Evolutionary conservation across 2,888 invertebrate species (phyloP).

Genomic region (Drosophila pseudotakahashii): DNA sequence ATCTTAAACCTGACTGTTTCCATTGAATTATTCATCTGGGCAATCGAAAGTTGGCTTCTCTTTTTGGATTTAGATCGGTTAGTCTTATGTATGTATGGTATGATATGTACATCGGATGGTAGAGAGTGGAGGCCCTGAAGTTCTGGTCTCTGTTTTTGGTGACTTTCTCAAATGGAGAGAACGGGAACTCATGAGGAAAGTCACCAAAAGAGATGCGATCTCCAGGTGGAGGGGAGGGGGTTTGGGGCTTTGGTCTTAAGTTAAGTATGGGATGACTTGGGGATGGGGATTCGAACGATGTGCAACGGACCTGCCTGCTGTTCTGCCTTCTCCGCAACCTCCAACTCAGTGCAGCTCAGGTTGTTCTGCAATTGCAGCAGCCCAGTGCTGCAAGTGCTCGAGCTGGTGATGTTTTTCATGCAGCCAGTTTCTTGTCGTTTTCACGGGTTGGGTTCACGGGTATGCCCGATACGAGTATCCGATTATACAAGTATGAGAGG

Average conservation of each 20-base stretch:
- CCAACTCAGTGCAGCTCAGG: conserved; percentile 73
- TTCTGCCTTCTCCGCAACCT: conserved; percentile 80
- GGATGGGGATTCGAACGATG: conserved; percentile 2
- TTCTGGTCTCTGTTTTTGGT: conserved; percentile 6
- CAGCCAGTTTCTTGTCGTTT: conserved; percentile 62
- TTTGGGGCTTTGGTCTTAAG: neutral
- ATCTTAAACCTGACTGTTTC: conserved; percentile 1
- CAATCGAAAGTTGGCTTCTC: conserved; percentile 12
- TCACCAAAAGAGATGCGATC: neutral
- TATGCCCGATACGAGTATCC: neutral
- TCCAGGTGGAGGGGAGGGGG: neutral
- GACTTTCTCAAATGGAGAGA: conserved; percentile 2
- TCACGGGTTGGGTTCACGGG: neutral
- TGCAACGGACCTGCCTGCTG: conserved; percentile 67
- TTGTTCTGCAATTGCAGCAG: conserved; percentile 83
- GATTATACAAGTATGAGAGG: neutral
- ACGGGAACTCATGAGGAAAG: neutral
- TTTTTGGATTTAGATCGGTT: conserved; percentile 3
- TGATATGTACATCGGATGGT: neutral
- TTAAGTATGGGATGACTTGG: conserved; percentile 1
- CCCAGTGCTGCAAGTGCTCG: conserved; percentile 82
- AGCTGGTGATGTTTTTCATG: conserved; percentile 83
- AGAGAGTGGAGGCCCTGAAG: conserved; percentile 5
- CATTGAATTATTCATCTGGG: conserved; percentile 7
- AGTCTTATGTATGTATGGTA: neutral